Percentiles rank a stretch among this genome's conserved stretches.
phyloP scores from a whole-genome alignment of 2,888 invertebrate genomes.

The Sussaba pulchella region DNA sequence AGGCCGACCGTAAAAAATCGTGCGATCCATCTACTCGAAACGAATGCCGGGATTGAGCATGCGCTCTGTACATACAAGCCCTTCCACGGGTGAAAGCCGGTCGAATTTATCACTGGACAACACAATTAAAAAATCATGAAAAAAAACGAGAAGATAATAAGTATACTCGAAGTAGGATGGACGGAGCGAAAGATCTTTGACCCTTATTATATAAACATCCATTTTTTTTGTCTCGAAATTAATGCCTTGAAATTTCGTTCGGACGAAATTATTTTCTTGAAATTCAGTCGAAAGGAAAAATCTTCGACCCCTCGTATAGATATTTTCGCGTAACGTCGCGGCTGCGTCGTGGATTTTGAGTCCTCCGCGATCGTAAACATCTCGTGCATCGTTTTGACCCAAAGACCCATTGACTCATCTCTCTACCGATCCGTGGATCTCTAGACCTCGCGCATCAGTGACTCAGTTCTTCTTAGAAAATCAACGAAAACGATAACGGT shows the following conservation, averaged over 20 bases:
- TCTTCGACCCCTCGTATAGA: too few species aligned
- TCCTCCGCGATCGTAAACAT: constrained; percentile 18
- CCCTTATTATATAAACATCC: not conserved
- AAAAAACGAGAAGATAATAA: too few species aligned
- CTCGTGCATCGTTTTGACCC: constrained; percentile 47
- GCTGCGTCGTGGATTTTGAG: too few species aligned
- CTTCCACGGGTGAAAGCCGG: not conserved
- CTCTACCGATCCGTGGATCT: not conserved
- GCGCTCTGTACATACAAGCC: not conserved
- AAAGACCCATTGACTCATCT: constrained; percentile 62
- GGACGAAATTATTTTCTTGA: too few species aligned
- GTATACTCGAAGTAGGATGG: not conserved
- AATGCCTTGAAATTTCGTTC: not conserved
- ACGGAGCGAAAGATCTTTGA: not conserved
- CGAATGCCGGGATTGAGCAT: constrained; percentile 12
- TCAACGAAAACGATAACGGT: constrained; percentile 11
- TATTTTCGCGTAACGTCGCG: constrained; percentile 20
- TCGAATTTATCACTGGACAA: constrained; percentile 12
- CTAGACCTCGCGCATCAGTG: too few species aligned
- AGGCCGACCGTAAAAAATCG: constrained; percentile 12
- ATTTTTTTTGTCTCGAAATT: not conserved
- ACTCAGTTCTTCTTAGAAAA: constrained; percentile 50
- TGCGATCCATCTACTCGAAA: constrained; percentile 21
- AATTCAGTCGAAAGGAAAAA: too few species aligned
- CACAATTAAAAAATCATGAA: not conserved